Base-by-base conservation (phyloP, 2,797 vertebrate species). In the Thunnus albacares region DNA sequence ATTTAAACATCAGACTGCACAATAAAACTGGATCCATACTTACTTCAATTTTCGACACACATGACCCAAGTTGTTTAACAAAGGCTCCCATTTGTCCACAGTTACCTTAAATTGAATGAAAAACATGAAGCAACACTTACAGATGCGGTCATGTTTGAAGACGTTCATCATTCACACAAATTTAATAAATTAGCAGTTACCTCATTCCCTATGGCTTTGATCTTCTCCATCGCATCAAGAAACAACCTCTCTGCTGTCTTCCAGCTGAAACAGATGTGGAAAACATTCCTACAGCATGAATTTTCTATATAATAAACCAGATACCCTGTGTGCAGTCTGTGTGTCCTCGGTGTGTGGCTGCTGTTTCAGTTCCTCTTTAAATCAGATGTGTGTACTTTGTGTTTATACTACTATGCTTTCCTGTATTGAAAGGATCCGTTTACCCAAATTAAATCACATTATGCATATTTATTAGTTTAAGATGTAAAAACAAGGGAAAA, bases 11-110 rank as follows among this genome's bases (percentile, higher is more conserved):
- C 30, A 66, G 47, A 78, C 0, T 22, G 14, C 49, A 49, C 1
- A 28, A 43, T 15, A 30, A 53, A 26, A 26, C 1, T 2, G 22
- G 5, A 7, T 43, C 12, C 8, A n/a, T 17, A 94, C 98, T 97
- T 95, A 99, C 98, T 99, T 99, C 35, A 99, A 94, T 92, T 99
- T 99, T 88, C 98, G 97, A 94, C 97, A 99, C 61, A 99, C 98
- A 1, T 99, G 98, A 60, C 98, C 98, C 62, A 99, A 88, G 90
- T 99, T 99, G 94, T 99, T 99, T 89, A 99, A 81, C 84, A 99
- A 91, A 82, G 98, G 98, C 81, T 99, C 98, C 98, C 98, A 99
- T 88, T 99, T 99, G 93, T 99, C 98, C 87, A 99, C 98, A 3
- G 98, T 99, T 43, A 94, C 93, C 93, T 94, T 41, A 5, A 52